Base-by-base conservation (phyloP, 2,113 vertebrate genomes). In the Bombycilla garrulus region DNA sequence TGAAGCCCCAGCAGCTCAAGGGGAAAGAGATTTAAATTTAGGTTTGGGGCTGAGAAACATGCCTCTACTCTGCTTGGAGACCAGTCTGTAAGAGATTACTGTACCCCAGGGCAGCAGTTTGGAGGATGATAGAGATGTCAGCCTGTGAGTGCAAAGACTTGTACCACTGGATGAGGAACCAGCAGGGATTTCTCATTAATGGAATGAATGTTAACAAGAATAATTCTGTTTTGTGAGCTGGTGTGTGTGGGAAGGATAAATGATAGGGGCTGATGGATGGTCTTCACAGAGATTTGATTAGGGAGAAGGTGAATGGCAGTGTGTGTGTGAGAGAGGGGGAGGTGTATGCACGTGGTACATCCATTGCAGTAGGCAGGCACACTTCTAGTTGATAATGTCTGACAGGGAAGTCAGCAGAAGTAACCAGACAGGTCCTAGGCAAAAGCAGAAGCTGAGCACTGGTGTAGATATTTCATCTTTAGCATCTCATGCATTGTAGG, bases 141-240 rank as follows among this genome's bases (percentile, higher is more conserved):
- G 90, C 36, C 51, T 58, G 64, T 12, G 72, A 93, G 86, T 56
- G 82, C 85, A 36, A 83, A 95, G 92, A 21, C 92, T 88, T 71
- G 69, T 88, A 92, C 82, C 73, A 56, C 82, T 88, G 76, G 93
- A 93, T 94, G 95, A 88, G 0, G 90, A 94, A 94, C 94, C 93
- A 93, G 77, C 56, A 86, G 96, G 96, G 96, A 95, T 93, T 96
- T 95, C 94, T 96, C 88, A 88, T 96, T 96, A 96, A 93, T 69
- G 82, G 93, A 74, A 81, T 95, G 95, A 95, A 96, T 96, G 93
- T 94, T 97, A 96, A 95, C 95, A 88, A 84, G 96, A 94, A 80
- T 90, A 92, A 94, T 90, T 93, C 85, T 85, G 92, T 58, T 94
- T 92, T 84, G 91, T 93, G 92, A 89, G 86, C 83, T 74, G 76